Base-by-base conservation (phyloP, 2,113 vertebrate genomes). In the Syrrhaptes paradoxus region DNA sequence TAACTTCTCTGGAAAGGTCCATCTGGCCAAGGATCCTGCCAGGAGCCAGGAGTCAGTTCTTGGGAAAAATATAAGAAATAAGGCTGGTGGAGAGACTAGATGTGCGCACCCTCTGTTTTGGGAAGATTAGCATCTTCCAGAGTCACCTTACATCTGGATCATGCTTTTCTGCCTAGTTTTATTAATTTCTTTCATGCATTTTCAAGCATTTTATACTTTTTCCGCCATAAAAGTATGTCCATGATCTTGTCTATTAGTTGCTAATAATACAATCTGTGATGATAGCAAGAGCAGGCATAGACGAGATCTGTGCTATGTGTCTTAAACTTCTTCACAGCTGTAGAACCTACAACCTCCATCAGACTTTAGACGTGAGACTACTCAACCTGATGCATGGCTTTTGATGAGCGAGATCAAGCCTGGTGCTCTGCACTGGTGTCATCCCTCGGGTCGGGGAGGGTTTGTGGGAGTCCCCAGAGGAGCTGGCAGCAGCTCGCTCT, bases 1-100 rank as follows among this genome's bases (percentile, higher is more conserved):
- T 38, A 85, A 58, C 65, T 94, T 80, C 36, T 85, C 61, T 85
- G 57, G 70, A 78, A 92, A 93, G 70, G 85, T 85, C 82, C 73
- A 63, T 48, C 43, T 86, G 71, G 71, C 43, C 79, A 78, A 72
- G 57, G 34, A 59, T 57, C 72, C 57, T 89, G 41, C 68, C 34
- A 48, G 22, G 51, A 61, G 25, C 17, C 18, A 32, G 63, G 34
- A 55, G 31, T n/a, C 26, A 51, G 57, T 63, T 58, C 58, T 79
- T 79, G 72, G 67, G 41, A 19, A 73, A 79, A 70, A 55, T 61
- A 24, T 6, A 63, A 55, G 32, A 57, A 67, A 54, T 32, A 31
- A 21, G 41, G 45, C 36, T 65, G 41, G 8, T 65, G 49, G 36
- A 68, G 34, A 73, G 26, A 43, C 6, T 5, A 43, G 19, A 57